Base-by-base conservation (phyloP, 2,797 vertebrate species). In the Sebastolobus altivelis region DNA sequence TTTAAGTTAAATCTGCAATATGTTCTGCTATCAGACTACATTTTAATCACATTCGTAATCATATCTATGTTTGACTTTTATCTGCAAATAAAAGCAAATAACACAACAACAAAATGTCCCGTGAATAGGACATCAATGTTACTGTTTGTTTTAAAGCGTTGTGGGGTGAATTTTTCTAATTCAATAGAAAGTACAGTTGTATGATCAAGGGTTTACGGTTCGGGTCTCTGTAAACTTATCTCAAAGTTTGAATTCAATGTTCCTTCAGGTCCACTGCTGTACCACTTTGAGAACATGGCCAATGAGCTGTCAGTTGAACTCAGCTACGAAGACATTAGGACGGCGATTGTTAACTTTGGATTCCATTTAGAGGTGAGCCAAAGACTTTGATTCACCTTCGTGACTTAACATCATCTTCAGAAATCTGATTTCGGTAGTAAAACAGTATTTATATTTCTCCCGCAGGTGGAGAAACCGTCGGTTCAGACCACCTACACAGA, bases 211-310 rank as follows among this genome's bases (percentile, higher is more conserved):
- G 5, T 59, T 43, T 43, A 11, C 8, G 7, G 6, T 49, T 65
- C 18, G 11, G 0, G 14, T 78, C 14, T 73, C 11, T 8, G 8
- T 27, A 14, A 46, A 72, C 5, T 12, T 2, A 29, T 38, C 5
- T 76, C 4, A 35, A 4, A 25, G 4, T 75, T 49, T 25, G 25
- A 29, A 65, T 58, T 61, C 2, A 37, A 18, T 78, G n/a, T 77
- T 67, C 54, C 79, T 79, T 16, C 80, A 99, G 98, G 98, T 86
- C 98, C 98, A 31, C 95, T 99, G 60, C 93, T 99, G 59, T 99
- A 99, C 90, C 99, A 99, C 90, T 99, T 98, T 93, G 98, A 99
- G 95, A 99, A 99, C 91, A 95, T 99, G 95, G 98, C 97, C 89
- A 98, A 99, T 84, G 99, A 99, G 90, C 95, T 99, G 82, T 99